Percentiles rank a stretch among this genome's conserved stretches.
These are phyloP conservation scores for Chrysogorgia sp. DNA, from an alignment of 92 coral and sea anemone species.

Conservation along the genomic window DNA sequence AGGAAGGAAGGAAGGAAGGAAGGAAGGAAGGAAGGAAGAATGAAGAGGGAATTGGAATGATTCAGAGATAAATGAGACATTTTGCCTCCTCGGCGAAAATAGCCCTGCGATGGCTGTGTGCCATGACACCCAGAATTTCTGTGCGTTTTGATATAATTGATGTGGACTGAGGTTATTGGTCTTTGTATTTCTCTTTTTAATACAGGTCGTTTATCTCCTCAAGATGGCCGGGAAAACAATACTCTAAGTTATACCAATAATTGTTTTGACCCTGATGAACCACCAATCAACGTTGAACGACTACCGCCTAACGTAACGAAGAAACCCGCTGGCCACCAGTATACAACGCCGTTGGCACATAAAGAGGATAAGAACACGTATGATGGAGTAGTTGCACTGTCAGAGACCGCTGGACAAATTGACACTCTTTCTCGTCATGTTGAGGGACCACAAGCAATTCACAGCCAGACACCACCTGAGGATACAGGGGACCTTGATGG, in stretches of 20 bases:
- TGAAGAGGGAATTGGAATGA: no score
- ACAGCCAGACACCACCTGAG: slow-evolving; percentile 2
- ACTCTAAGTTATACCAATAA: slow-evolving; percentile 8
- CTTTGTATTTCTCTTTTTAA: no score
- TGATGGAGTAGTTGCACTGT: slow-evolving; percentile 14
- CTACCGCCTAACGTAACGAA: not conserved
- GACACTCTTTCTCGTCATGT: not conserved
- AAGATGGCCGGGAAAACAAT: not conserved
- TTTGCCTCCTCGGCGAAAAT: no score
- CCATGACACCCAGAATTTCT: no score
- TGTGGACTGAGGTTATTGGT: no score
- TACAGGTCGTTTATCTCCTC: no score
- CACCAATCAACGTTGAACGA: slow-evolving; percentile 23
- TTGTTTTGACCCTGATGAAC: slow-evolving; percentile 12
- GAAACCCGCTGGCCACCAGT: not conserved
- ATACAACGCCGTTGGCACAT: not conserved
- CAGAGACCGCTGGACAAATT: not conserved
- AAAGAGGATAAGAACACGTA: not conserved
- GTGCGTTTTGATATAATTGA: no score
- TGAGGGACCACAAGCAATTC: slow-evolving; percentile 13
- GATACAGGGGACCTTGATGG: not conserved
- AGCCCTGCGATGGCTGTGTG: no score
- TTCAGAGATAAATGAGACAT: no score
- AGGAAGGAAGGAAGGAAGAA: not conserved
- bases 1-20: not conserved